A percentile compares a stretch with the other conserved stretches of the same genome.
Evolutionary conservation across 2,888 invertebrate species (phyloP).

Genomic region (Oligia fasciuncula): DNA sequence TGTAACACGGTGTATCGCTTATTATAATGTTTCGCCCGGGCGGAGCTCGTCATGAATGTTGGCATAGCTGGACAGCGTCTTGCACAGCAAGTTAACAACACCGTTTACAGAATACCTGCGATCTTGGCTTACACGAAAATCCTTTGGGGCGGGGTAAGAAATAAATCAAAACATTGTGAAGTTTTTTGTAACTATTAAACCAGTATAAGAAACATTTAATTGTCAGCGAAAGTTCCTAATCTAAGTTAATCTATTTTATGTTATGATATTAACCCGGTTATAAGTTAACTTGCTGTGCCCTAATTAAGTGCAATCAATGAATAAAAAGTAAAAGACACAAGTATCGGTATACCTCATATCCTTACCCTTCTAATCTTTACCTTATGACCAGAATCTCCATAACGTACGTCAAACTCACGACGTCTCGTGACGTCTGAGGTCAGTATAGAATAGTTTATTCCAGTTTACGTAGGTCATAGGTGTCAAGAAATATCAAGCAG

Average conservation of each 20-base stretch:
- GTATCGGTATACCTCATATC: not conserved
- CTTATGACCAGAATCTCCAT: not conserved
- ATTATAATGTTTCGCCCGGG: constrained; percentile 34
- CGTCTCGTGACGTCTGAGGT: too few relatives aligned
- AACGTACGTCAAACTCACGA: not conserved
- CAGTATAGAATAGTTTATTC: not conserved
- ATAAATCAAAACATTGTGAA: not conserved
- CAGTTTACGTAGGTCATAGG: not conserved
- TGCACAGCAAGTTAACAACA: not conserved
- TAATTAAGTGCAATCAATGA: not conserved
- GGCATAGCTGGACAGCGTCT: not conserved
- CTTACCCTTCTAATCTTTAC: not conserved
- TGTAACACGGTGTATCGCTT: constrained; percentile 31
- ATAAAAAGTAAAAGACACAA: not conserved
- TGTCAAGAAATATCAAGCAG: not conserved
- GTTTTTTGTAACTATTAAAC: not conserved
- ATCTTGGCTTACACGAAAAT: not conserved
- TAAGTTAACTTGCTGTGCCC: not conserved
- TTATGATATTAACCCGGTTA: not conserved
- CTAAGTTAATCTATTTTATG: too few relatives aligned
- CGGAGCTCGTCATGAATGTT: constrained; percentile 7
- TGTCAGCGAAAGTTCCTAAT: not conserved
- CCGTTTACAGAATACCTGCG: not conserved
- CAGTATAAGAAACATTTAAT: not conserved
- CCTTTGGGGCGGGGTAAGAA: not conserved